Percentiles rank a stretch among this genome's conserved stretches.
Conservation (phyloP, 2,888 invertebrate species). For the Nomada flava region DNA sequence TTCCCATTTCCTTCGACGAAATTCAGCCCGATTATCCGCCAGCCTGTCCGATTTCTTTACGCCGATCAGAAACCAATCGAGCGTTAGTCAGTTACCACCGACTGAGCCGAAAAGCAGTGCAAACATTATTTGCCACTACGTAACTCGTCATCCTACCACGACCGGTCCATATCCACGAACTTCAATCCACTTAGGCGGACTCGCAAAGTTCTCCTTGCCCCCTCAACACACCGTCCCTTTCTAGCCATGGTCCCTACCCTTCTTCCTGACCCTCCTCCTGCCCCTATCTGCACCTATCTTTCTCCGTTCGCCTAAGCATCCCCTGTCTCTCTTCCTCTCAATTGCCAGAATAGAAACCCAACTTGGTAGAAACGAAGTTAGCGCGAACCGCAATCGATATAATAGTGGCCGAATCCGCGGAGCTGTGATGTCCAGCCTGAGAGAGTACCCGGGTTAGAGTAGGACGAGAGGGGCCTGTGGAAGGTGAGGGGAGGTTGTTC, state of each 20-base stretch:
- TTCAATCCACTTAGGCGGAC: constrained; percentile 80
- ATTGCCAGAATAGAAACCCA: constrained; percentile 77
- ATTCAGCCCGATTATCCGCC: too few species aligned
- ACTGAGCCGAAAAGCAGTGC: constrained; percentile 68
- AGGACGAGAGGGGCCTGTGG: constrained; percentile 67
- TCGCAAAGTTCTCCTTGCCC: constrained; percentile 75
- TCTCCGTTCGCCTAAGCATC: constrained; percentile 35
- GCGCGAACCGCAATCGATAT: constrained; percentile 82
- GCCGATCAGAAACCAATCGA: constrained; percentile 67
- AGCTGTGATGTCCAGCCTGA: constrained; percentile 77
- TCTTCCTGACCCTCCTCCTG: neutral
- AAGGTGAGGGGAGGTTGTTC: constrained; percentile 69
- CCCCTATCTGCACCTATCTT: constrained; percentile 13
- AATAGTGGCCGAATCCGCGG: constrained; percentile 81
- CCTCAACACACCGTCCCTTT: constrained; percentile 9
- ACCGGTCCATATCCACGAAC: constrained; percentile 75
- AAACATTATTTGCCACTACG: constrained; percentile 73
- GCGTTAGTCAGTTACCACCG: constrained; percentile 70
- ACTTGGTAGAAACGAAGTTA: constrained; percentile 82
- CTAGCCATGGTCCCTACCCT: neutral
- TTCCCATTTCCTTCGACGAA: too few species aligned
- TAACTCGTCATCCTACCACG: constrained; percentile 72
- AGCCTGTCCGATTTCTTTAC: constrained; percentile 32
- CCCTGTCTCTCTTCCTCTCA: constrained; percentile 58
- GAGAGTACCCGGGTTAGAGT: constrained; percentile 68